phyloP scores from a whole-genome alignment of 2,797 vertebrate genomes.

The Mycteria americana region DNA sequence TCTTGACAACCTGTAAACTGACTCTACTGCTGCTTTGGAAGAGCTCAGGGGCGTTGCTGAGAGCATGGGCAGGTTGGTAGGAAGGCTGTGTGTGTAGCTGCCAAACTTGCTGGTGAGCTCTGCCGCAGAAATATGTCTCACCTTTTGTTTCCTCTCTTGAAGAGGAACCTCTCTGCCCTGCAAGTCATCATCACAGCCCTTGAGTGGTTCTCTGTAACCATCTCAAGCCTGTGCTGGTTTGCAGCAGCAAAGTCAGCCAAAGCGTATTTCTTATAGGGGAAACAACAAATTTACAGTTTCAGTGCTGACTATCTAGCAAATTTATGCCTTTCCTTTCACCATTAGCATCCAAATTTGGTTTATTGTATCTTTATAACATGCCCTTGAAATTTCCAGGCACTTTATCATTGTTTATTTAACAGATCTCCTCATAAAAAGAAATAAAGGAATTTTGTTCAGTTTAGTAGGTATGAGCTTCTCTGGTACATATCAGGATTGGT shows the following conservation, averaged over 20 bases:
- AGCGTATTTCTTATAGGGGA: background rate
- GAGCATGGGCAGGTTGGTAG: background rate
- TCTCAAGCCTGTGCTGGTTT: background rate
- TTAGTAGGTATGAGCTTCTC: background rate
- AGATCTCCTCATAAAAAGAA: background rate
- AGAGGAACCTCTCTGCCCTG: background rate
- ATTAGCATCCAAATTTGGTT: background rate
- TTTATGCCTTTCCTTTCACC: background rate
- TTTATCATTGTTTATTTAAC: background rate
- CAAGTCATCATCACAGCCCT: background rate
- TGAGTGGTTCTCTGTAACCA: background rate
- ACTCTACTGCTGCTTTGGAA: background rate
- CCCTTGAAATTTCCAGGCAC: background rate
- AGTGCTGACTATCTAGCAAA: background rate
- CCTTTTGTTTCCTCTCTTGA: background rate
- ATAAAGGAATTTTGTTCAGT: background rate
- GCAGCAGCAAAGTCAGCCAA: background rate
- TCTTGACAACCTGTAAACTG: background rate
- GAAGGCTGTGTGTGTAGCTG: background rate
- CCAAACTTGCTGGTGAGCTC: background rate
- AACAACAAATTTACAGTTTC: background rate
- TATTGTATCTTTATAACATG: background rate
- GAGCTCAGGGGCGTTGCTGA: background rate
- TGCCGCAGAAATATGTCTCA: background rate
- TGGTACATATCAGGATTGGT: background rate